A percentile compares a stretch with the other conserved stretches of the same genome.
phyloP scores from a whole-genome alignment of 2,888 invertebrate species.

The Napeogenes inachia region DNA sequence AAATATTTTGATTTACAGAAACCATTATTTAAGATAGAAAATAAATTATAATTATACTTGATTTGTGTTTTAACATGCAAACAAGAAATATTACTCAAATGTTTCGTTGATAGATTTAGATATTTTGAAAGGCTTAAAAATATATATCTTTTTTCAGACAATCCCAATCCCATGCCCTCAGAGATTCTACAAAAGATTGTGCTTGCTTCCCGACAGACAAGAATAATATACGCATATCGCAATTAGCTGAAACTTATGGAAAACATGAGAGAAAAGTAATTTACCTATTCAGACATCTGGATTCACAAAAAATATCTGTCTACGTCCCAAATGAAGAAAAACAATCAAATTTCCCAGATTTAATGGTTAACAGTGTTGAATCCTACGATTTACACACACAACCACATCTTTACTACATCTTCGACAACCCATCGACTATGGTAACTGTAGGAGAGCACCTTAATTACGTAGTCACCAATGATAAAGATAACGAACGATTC shows the following conservation, averaged over 20 bases:
- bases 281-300: constrained; percentile 44
- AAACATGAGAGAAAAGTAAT: constrained; percentile 47
- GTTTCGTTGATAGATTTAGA: too few relatives aligned
- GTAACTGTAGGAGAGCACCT: too few relatives aligned
- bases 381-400: neutral
- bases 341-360: constrained; percentile 50
- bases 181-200: constrained; percentile 32
- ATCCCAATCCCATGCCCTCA: constrained; percentile 5
- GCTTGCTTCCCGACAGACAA: constrained; percentile 36
- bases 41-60: too few relatives aligned
- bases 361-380: constrained; percentile 41
- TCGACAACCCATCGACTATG: neutral
- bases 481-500: too few relatives aligned
- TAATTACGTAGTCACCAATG: too few relatives aligned
- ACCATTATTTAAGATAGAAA: neutral
- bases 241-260: constrained; percentile 32
- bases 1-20: neutral
- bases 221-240: constrained; percentile 28
- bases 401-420: neutral
- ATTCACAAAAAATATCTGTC: constrained; percentile 36
- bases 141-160: constrained; percentile 1
- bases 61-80: too few relatives aligned
- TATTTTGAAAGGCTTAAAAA: too few relatives aligned
- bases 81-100: too few relatives aligned
- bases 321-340: constrained; percentile 47